A percentile compares a stretch with the other conserved stretches of the same genome.
phyloP scores from a whole-genome alignment of 2,113 vertebrate genomes.

The Paramisgurnus dabryanus region DNA sequence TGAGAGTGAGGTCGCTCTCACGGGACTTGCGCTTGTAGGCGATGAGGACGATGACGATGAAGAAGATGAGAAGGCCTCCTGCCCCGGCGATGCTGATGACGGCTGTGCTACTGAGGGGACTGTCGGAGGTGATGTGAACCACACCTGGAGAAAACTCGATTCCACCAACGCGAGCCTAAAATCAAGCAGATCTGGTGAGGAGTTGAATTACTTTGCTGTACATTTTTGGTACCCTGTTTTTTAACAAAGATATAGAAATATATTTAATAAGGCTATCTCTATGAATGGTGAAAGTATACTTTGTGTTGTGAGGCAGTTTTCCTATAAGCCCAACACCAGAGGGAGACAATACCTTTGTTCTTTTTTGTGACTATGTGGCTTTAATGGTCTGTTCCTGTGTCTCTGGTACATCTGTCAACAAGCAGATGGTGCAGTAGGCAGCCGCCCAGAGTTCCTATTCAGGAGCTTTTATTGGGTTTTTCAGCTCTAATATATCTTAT shows the following conservation, averaged over 20 bases:
- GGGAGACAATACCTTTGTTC: slow-evolving; percentile 32
- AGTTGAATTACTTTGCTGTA: not conserved
- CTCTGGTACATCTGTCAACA: slow-evolving; percentile 40
- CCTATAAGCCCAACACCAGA: slow-evolving; percentile 37
- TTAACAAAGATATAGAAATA: not conserved
- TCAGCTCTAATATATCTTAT: slow-evolving; percentile 63
- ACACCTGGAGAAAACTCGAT: slow-evolving; percentile 94
- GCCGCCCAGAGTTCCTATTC: slow-evolving; percentile 59
- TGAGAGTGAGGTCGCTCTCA: slow-evolving; percentile 95
- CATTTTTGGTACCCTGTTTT: not conserved
- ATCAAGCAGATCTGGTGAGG: not conserved
- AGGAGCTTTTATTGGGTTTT: slow-evolving; percentile 69
- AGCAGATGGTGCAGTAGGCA: slow-evolving; percentile 50
- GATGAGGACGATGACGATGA: slow-evolving; percentile 95
- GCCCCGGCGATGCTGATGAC: slow-evolving; percentile 96
- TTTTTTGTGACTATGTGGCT: slow-evolving; percentile 51
- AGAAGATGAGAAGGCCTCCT: slow-evolving; percentile 90
- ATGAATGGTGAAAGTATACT: not conserved
- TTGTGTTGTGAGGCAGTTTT: not conserved
- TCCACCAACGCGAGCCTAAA: slow-evolving; percentile 92
- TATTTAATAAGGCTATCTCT: not conserved
- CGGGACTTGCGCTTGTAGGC: slow-evolving; percentile 98
- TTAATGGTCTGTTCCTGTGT: slow-evolving; percentile 57
- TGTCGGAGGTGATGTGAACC: slow-evolving; percentile 96
- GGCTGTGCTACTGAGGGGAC: slow-evolving; percentile 92